Base-by-base conservation (phyloP, 2,888 invertebrate genomes). In the Argyresthia goedartella region DNA sequence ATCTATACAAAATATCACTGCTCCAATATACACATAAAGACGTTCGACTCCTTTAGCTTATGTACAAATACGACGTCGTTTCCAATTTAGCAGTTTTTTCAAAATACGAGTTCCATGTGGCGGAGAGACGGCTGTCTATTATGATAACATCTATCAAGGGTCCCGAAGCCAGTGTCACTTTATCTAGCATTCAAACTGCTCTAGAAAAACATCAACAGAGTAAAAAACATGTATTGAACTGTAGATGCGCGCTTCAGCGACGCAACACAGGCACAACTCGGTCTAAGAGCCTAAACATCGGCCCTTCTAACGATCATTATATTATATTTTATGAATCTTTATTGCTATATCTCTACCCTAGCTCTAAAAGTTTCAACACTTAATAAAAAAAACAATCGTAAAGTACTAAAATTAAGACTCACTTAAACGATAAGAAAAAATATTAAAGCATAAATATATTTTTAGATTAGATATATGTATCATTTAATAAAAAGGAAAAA, bases 1-100 rank as follows among this genome's bases (percentile, higher is more conserved):
- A 73, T 71, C 73, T 79, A 79, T 76, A 80, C 70, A 82, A 82
- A 81, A 81, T 82, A 81, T 79, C 80, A 81, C 79, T 72, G 79
- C 74, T 75, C 76, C 70, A 72, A 76, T 81, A 79, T 74, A 77
- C 66, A 78, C 67, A 76, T 64, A 35, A 72, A 15, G 10, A 69
- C 68, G 65, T 61, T 60, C 68, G 67, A 66, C 59, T 67, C 67
- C 61, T 64, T 61, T 61, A 71, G 71, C 63, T 42, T 80, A 81
- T 79, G 69, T 81, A 80, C 78, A 81, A 72, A 76, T 69, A 73
- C 25, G 66, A 73, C 10, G 66, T 69, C 67, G 64, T 72, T 67
- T 71, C 66, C 69, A 71, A 67, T 68, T 69, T 67, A 73, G 75
- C 71, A 71, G 72, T 70, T 75, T 76, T 68, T 64, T 4, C 2